Percentiles rank a stretch among this genome's conserved stretches.
Evolutionary conservation across 2,888 invertebrate genomes (phyloP).

Genomic region (Doris montereyensis): DNA sequence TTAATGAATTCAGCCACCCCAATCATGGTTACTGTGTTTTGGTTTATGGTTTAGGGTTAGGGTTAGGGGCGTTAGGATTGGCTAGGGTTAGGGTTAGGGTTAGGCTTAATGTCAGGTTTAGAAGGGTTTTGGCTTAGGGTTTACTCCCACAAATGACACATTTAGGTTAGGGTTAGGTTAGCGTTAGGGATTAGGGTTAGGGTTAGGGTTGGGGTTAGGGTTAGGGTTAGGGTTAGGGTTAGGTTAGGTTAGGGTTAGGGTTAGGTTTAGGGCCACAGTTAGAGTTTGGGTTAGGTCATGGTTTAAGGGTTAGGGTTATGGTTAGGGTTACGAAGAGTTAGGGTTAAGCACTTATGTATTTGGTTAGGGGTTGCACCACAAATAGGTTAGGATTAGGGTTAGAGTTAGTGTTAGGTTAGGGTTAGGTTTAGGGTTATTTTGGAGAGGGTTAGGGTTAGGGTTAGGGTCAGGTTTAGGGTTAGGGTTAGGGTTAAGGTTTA

Average conservation of each 20-base stretch:
- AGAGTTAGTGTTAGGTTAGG: conserved; percentile 50
- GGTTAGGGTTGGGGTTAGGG: too few relatives aligned
- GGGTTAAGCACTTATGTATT: too few relatives aligned
- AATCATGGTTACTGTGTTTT: too few relatives aligned
- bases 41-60: too few relatives aligned
- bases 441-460: conserved; percentile 51
- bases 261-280: conserved; percentile 54
- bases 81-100: conserved; percentile 26
- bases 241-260: too few relatives aligned
- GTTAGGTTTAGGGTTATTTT: conserved; percentile 50
- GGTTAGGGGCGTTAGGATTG: background rate
- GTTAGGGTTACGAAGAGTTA: conserved; percentile 35
- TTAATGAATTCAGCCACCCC: too few relatives aligned
- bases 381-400: conserved; percentile 52
- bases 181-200: too few relatives aligned
- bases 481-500: conserved; percentile 50
- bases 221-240: conserved; percentile 52
- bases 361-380: too few relatives aligned
- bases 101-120: too few relatives aligned
- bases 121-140: too few relatives aligned
- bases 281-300: conserved; percentile 51
- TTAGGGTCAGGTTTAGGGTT: conserved; percentile 41
- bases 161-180: too few relatives aligned
- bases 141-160: too few relatives aligned
- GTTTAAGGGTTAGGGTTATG: conserved; percentile 51